phyloP scores from a whole-genome alignment of 2,113 vertebrate species.

The Anoplopoma fimbria region DNA sequence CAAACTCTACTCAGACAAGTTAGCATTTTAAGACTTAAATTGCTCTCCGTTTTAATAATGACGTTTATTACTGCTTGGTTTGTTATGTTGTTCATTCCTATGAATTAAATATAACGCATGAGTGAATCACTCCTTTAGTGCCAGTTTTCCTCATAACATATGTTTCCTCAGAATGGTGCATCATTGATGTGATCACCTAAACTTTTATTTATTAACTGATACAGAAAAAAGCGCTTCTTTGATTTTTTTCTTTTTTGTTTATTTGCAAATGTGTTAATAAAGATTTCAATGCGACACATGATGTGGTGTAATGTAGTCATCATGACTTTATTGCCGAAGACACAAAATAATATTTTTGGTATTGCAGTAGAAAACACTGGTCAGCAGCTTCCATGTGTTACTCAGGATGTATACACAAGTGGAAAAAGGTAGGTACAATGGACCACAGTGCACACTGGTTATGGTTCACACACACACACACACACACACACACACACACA shows the following conservation, averaged over 20 bases:
- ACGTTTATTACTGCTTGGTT: not conserved
- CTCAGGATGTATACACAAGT: not conserved
- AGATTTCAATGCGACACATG: not conserved
- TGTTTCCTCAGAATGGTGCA: not conserved
- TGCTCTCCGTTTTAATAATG: not conserved
- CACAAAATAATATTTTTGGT: not conserved
- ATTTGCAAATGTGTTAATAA: too few relatives aligned
- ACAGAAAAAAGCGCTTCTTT: not conserved
- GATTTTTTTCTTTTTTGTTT: too few relatives aligned
- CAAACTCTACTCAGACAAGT: not conserved
- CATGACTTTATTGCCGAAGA: not conserved
- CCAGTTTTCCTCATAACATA: not conserved
- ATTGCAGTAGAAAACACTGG: not conserved
- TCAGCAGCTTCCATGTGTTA: not conserved
- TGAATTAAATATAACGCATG: slow-evolving; percentile 11
- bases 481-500: too few relatives aligned
- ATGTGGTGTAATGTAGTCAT: not conserved
- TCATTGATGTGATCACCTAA: not conserved
- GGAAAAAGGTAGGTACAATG: not conserved
- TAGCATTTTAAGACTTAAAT: not conserved
- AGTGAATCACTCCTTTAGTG: not conserved
- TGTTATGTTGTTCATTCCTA: not conserved
- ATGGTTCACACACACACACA: too few relatives aligned
- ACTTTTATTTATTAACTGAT: not conserved
- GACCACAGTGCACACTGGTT: too few relatives aligned